Evolutionary conservation across 2,888 invertebrate species (phyloP).

Genomic region (Melieria omissa): DNA sequence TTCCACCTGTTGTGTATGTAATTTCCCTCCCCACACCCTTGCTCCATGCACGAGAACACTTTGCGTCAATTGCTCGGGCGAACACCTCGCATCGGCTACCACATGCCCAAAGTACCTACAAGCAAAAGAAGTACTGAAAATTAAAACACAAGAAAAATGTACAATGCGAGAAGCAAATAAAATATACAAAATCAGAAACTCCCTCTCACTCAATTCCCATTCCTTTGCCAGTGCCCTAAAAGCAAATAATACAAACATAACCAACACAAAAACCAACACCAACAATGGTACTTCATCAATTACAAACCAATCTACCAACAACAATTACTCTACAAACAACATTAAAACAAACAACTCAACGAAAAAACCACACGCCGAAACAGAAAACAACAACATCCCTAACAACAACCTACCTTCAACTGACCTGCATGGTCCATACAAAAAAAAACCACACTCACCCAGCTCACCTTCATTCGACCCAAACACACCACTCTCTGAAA

Average conservation of each 20-base stretch:
- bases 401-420: no score
- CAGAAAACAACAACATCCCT: no score
- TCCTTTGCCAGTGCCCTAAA: constrained; percentile 8
- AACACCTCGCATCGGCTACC: background rate
- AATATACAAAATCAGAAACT: background rate
- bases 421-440: no score
- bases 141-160: constrained; percentile 24
- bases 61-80: background rate
- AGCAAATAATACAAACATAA: no score
- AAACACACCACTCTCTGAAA: background rate
- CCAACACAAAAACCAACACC: no score
- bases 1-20: background rate
- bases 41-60: background rate
- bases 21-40: background rate
- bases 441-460: no score
- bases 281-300: no score
- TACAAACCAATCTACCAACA: no score
- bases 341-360: no score
- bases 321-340: no score
- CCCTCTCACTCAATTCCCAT: background rate
- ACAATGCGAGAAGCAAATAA: constrained; percentile 1
- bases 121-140: constrained; percentile 21
- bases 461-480: background rate
- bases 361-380: no score
- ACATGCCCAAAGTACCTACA: constrained; percentile 11